A percentile compares a stretch with the other conserved stretches of the same genome.
Conservation (phyloP, 2,797 vertebrate species). For the Leuciscus waleckii region DNA sequence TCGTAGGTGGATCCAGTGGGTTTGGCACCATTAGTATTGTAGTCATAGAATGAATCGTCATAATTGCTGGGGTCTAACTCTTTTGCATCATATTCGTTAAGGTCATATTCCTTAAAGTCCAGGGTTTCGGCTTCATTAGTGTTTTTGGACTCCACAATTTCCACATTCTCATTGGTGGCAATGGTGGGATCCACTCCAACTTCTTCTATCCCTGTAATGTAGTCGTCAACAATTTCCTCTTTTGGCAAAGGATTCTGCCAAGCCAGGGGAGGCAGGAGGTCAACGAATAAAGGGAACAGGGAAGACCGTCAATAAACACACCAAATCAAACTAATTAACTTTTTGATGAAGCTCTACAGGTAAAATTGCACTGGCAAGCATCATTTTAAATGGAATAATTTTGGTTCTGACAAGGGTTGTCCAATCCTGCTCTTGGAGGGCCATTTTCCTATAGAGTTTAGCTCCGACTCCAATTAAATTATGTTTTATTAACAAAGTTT, state of each 20-base stretch:
- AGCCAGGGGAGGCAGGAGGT: conserved; percentile 64
- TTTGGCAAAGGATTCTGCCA: conserved; percentile 85
- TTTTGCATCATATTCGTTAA: conserved; percentile 75
- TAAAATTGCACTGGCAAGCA: background rate
- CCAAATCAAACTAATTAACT: background rate
- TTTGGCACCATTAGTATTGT: conserved; percentile 78
- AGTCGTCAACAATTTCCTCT: conserved; percentile 91
- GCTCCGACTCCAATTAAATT: background rate
- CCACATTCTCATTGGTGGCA: conserved; percentile 58
- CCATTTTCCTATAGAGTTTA: background rate
- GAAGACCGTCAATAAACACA: conserved; percentile 3
- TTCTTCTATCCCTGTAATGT: conserved; percentile 94
- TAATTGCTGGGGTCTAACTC: conserved; percentile 78
- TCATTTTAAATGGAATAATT: background rate
- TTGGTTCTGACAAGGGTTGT: background rate
- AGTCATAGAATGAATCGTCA: conserved; percentile 87
- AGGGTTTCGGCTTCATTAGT: conserved; percentile 59
- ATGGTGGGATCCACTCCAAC: conserved; percentile 79
- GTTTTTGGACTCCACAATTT: conserved; percentile 38
- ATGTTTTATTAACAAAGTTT: no score
- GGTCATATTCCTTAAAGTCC: conserved; percentile 79
- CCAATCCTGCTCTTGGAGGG: background rate
- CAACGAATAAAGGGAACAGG: conserved; percentile 67
- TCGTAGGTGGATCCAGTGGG: conserved; percentile 78
- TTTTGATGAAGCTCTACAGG: background rate